Base-by-base conservation (phyloP, 2,113 vertebrate genomes). In the Helogale parvula region DNA sequence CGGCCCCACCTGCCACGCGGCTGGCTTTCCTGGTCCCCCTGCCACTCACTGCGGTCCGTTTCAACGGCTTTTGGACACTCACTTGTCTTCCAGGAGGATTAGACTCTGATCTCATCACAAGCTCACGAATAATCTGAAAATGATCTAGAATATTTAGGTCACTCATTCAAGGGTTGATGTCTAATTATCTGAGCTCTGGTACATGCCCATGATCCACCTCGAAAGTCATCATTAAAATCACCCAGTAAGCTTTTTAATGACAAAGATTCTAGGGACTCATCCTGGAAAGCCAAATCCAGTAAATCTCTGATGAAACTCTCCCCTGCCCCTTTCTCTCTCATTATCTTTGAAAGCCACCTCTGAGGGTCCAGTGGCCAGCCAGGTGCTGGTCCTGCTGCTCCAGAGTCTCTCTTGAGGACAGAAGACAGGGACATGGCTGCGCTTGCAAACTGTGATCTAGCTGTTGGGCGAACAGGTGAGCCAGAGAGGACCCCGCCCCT, bases 401-500 rank as follows among this genome's bases (percentile, higher is more conserved):
- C 41, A 50, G 35, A 57, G 12, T 38, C 33, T 41, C 31, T 31
- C 41, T 9, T 0, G 27, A 76, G 85, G 33, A 76, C 3, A 50
- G 57, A 77, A 29, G 33, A 17, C 6, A 41, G 38, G 52, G n/a
- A 14, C 27, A 52, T 4, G 35, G 4, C 66, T 65, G n/a, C 16
- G n/a, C 52, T 5, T 1, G 3, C 11, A 57, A 33, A 83, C n/a
- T 1, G 8, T 11, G 45, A 90, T 21, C n/a, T 14, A 35, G n/a
- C 11, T 17, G 3, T 21, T 63, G 52, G n/a, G 14, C 7, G 33
- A 54, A 35, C 33, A 9, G 11, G 10, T 1, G 29, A 16, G 3
- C 0, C 7, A 16, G 50, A 16, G 19, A 7, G n/a, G 60, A 21
- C 7, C 14, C 17, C 33, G 14, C 19, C 19, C 7, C 1, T 29